A percentile compares a stretch with the other conserved stretches of the same genome.
Conservation (phyloP, 2,888 invertebrate species). For the Spicauda simplicius region DNA sequence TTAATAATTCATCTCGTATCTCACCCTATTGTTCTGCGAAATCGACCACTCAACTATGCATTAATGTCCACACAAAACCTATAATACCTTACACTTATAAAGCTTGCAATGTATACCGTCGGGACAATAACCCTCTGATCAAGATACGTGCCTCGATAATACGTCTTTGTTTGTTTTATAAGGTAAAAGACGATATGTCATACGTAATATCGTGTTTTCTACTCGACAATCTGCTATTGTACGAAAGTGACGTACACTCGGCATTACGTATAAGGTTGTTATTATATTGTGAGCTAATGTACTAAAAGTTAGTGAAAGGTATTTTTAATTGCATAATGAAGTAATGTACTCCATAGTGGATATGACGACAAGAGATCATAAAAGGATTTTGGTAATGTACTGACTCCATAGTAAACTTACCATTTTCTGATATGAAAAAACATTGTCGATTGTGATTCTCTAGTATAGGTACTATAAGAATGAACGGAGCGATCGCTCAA, state of each 20-base stretch:
- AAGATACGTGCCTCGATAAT: conserved; percentile 39
- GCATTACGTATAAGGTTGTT: not conserved
- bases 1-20: conserved; percentile 80
- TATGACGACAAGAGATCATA: too few species aligned
- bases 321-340: not conserved
- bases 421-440: too few species aligned
- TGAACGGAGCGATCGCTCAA: too few species aligned
- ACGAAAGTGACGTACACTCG: not conserved
- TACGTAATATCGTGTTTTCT: conserved; percentile 7
- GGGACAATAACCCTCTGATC: conserved; percentile 44
- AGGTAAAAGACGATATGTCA: conserved; percentile 22
- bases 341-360: too few species aligned
- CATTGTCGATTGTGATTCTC: too few species aligned
- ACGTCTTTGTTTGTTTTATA: conserved; percentile 35
- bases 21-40: conserved; percentile 73
- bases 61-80: conserved; percentile 6
- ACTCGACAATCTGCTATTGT: conserved; percentile 8
- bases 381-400: too few species aligned
- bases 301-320: not conserved
- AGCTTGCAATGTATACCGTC: conserved; percentile 38
- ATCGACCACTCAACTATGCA: conserved; percentile 60
- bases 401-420: too few species aligned
- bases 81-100: conserved; percentile 25
- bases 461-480: too few species aligned
- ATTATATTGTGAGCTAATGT: not conserved